phyloP scores from a whole-genome alignment of 1,140 invertebrate genomes.

The Ceratosolen fusciceps region DNA sequence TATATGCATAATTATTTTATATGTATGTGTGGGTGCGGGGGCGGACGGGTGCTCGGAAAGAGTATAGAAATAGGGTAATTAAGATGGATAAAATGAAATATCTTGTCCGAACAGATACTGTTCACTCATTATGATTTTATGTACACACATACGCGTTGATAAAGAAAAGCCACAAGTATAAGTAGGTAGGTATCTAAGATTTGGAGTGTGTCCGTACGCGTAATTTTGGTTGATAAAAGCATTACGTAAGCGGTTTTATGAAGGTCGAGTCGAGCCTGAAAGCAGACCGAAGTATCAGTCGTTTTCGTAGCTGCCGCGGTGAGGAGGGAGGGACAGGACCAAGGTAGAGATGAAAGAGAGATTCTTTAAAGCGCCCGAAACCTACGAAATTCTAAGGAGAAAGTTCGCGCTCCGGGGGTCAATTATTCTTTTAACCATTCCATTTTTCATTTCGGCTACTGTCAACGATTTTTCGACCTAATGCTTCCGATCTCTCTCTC shows the following conservation, averaged over 20 bases:
- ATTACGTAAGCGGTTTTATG: conserved; percentile 66
- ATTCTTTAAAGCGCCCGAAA: neutral
- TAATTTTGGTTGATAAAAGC: conserved; percentile 69
- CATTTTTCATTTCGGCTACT: conserved; percentile 26
- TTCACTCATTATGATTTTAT: neutral
- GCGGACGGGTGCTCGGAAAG: no score
- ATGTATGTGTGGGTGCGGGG: no score
- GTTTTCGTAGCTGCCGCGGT: conserved; percentile 4
- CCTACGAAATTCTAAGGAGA: conserved; percentile 5
- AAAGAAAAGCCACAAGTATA: neutral
- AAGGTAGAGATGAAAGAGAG: neutral
- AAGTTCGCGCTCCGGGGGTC: conserved; percentile 20
- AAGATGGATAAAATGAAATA: conserved; percentile 1
- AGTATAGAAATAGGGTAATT: neutral
- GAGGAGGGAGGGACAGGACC: neutral
- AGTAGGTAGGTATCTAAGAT: neutral
- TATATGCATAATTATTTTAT: no score
- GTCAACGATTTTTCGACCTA: conserved; percentile 4
- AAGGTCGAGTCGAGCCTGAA: conserved; percentile 62
- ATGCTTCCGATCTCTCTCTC: neutral
- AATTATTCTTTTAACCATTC: conserved; percentile 4
- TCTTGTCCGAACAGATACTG: neutral
- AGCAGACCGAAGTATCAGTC: conserved; percentile 32
- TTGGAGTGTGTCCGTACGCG: conserved; percentile 36
- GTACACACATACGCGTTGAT: neutral